Conservation (phyloP, 2,113 vertebrate genomes). For the Dromas ardeola region DNA sequence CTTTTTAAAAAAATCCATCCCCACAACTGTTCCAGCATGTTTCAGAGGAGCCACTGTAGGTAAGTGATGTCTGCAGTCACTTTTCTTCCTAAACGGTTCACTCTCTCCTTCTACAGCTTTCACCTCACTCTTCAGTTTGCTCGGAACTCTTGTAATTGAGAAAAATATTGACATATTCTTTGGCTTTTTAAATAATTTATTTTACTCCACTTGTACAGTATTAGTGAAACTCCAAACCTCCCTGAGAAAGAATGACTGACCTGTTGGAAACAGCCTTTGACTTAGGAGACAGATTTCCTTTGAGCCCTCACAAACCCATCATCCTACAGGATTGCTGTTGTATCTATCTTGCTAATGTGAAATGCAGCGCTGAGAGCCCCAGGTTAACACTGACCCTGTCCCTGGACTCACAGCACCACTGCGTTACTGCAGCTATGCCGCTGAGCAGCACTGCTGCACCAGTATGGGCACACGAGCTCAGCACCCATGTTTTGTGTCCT, state of each 20-base stretch:
- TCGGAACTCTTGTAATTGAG: not conserved
- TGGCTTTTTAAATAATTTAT: not conserved
- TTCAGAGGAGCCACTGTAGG: not conserved
- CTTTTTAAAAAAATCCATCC: not conserved
- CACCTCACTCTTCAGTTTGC: not conserved
- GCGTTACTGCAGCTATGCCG: not conserved
- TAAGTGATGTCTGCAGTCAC: not conserved
- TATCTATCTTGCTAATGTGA: rapidly evolving
- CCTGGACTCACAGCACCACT: not conserved
- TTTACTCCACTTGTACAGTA: not conserved
- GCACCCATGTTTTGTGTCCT: not conserved
- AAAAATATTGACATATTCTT: not conserved
- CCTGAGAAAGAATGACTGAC: not conserved
- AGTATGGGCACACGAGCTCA: not conserved
- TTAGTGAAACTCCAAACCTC: not conserved
- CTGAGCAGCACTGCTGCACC: not conserved
- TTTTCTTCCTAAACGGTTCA: not conserved
- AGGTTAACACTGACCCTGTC: not conserved
- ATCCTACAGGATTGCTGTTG: rapidly evolving
- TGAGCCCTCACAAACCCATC: rapidly evolving
- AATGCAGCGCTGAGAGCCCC: not conserved
- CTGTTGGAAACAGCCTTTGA: not conserved
- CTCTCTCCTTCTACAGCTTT: not conserved
- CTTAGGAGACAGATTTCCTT: not conserved
- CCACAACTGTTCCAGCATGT: not conserved